Conservation (phyloP, 1,140 invertebrate species). For the Drosophila ficusphila region DNA sequence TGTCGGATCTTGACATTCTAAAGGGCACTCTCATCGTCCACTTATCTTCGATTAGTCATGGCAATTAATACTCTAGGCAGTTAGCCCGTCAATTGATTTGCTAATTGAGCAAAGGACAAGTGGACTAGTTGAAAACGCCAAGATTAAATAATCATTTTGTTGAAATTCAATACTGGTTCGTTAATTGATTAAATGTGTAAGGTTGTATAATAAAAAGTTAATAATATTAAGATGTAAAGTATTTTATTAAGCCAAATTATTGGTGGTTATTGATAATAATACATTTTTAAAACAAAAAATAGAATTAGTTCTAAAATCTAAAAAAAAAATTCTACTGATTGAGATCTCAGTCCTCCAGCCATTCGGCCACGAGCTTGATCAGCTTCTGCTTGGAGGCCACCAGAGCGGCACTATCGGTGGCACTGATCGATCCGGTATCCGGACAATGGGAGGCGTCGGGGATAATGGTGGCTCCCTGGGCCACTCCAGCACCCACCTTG, state of each 20-base stretch:
- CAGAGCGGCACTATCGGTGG: slow-evolving; percentile 85
- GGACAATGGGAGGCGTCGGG: slow-evolving; percentile 87
- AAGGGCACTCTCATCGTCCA: neutral
- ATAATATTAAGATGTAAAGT: neutral
- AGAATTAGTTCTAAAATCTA: neutral
- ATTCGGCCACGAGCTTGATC: slow-evolving; percentile 56
- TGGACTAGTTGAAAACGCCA: no score
- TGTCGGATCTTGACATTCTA: neutral
- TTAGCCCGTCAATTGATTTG: neutral
- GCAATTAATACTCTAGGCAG: neutral
- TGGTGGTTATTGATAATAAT: neutral
- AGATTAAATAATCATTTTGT: no score
- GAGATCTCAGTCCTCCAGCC: slow-evolving; percentile 36
- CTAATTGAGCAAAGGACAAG: slow-evolving; percentile 20
- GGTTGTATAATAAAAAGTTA: no score
- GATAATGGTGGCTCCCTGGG: slow-evolving; percentile 62
- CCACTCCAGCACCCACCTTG: slow-evolving; percentile 85
- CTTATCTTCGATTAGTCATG: neutral
- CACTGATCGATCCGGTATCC: slow-evolving; percentile 85
- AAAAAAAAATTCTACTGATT: neutral
- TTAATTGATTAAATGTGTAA: no score
- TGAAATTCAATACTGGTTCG: no score
- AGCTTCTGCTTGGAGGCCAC: slow-evolving; percentile 65
- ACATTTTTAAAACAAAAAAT: neutral
- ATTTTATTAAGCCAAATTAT: slow-evolving; percentile 18